Percentiles rank a stretch among this genome's conserved stretches.
Conservation (phyloP, 2,113 vertebrate genomes). For the Phyllostomus hastatus region DNA sequence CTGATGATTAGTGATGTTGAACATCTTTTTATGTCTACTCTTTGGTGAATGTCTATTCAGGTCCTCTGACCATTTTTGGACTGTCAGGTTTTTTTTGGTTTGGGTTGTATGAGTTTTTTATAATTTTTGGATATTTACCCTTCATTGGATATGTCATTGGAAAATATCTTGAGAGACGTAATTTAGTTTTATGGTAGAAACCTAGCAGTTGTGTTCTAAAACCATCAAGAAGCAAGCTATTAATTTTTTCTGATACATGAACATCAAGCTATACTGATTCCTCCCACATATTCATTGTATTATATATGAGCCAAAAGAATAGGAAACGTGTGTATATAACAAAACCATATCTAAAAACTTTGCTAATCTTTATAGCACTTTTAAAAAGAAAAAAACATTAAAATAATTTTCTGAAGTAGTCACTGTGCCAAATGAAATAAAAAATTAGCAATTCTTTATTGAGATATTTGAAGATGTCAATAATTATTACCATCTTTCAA, state of each 20-base stretch:
- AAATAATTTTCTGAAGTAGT: background rate
- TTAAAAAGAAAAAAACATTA: background rate
- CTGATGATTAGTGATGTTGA: no score
- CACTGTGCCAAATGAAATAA: background rate
- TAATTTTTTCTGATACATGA: background rate
- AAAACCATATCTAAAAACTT: background rate
- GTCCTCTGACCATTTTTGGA: no score
- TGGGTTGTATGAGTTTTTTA: no score
- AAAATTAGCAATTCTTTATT: background rate
- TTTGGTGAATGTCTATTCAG: no score
- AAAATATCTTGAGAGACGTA: constrained; percentile 8
- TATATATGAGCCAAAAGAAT: background rate
- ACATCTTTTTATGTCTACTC: no score
- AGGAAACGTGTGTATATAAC: background rate
- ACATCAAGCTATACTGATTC: background rate
- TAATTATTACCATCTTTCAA: background rate
- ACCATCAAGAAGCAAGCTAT: background rate
- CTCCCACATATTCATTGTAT: background rate
- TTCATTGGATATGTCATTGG: background rate
- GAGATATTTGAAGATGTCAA: background rate
- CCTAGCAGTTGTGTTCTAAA: background rate
- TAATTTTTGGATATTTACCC: background rate
- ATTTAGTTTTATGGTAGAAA: background rate
- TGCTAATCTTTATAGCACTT: background rate
- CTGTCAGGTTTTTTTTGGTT: no score